Evolutionary conservation across 2,888 invertebrate species (phyloP), one percentile per base, ranked within the genome.

Genomic region (Macaria notata): DNA sequence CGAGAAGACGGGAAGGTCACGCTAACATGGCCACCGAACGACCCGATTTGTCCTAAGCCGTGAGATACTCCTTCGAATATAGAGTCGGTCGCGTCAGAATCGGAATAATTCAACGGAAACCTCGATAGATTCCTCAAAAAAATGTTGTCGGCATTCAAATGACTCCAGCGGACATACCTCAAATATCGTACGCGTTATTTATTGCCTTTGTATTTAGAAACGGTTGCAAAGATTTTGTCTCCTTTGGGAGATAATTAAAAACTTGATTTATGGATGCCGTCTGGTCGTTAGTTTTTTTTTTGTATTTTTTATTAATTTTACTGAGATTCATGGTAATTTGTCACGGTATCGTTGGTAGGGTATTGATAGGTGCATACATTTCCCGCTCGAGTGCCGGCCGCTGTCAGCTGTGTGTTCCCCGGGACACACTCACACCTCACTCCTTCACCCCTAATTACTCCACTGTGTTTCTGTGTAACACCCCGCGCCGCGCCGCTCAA

Each of bases 101-200:
- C 45, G 47, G 59, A 55, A 59, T 59, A 59, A 59, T 59, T 58
- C 58, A 58, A 54, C 46, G 58, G 49, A 54, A 44, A 81, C 79
- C 73, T 70, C 70, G 66, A 78, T 73, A 73, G 71, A 69, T 75
- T 77, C 79, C 73, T 70, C 68, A 74, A 70, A 78, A 79, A 83
- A 80, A 81, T 84, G 83, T 83, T 75, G 80, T 78, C 83, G 85
- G 83, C 78, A 83, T 87, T 80, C 80, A 82, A 86, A 86, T 82
- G 82, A 79, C 69, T 55, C 49, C 60, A 36, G 61, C 73, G 75
- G 73, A 78, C 84, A 85, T 86, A 81, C 79, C 77, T 78, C 69
- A 87, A 83, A 84, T 83, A 83, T 85, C 82, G 72, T 81, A 80
- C 77, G 62, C 59, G 74, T 78, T 76, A 87, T 88, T 88, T 88